Percentiles rank a stretch among this genome's conserved stretches.
phyloP scores from a whole-genome alignment of 2,888 invertebrate species.

The Buathra laborator region DNA sequence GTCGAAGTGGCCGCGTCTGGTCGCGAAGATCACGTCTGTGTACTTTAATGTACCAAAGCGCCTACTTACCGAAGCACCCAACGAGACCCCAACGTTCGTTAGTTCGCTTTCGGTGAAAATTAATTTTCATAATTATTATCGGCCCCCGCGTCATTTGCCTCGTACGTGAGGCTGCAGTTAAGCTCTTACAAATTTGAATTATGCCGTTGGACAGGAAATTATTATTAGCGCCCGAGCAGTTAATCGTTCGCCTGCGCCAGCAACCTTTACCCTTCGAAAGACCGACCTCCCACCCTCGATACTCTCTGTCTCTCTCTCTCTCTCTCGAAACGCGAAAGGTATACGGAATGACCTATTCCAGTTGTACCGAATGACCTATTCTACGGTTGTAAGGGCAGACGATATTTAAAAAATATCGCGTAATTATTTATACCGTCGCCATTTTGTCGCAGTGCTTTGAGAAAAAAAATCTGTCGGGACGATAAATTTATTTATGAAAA shows the following conservation, averaged over 20 bases:
- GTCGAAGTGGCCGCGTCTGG: neutral
- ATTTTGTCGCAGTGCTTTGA: neutral
- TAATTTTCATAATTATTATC: constrained; percentile 76
- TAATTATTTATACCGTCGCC: neutral
- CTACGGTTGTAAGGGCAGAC: neutral
- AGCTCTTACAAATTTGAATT: constrained; percentile 62
- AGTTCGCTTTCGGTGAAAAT: constrained; percentile 59
- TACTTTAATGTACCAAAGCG: neutral
- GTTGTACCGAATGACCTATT: neutral
- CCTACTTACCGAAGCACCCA: neutral
- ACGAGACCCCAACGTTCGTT: constrained; percentile 30
- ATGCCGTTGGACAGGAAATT: constrained; percentile 68
- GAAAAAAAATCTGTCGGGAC: neutral
- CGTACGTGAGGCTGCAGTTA: constrained; percentile 42
- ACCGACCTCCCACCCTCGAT: neutral
- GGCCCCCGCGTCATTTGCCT: constrained; percentile 61
- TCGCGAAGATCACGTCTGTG: neutral
- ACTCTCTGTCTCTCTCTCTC: neutral
- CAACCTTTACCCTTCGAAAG: constrained; percentile 16
- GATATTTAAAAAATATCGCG: neutral
- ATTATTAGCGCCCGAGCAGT: constrained; percentile 68
- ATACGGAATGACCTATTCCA: constrained; percentile 8
- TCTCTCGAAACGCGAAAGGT: neutral
- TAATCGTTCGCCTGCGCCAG: constrained; percentile 57
- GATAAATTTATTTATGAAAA: neutral